Percentiles rank a stretch among this genome's conserved stretches.
Evolutionary conservation across 2,113 vertebrate genomes (phyloP).

Genomic region (Recurvirostra avosetta): DNA sequence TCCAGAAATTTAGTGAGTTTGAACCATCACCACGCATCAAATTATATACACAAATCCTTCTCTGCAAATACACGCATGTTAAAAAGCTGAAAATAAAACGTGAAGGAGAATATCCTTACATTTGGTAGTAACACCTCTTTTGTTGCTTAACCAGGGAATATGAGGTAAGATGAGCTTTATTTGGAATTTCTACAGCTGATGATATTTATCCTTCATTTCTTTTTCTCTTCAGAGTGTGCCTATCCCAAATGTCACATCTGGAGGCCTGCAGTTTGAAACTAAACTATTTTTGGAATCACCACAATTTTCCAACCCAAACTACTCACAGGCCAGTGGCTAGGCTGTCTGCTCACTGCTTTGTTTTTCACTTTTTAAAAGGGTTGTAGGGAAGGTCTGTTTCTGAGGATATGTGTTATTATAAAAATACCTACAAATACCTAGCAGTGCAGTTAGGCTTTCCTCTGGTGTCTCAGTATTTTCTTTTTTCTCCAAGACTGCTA

Average conservation of each 20-base stretch:
- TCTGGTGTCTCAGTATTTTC: constrained; percentile 38
- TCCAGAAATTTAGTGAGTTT: background rate
- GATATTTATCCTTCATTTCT: constrained; percentile 55
- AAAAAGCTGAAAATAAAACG: background rate
- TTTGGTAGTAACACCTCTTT: background rate
- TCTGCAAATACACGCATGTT: background rate
- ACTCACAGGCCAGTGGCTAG: constrained; percentile 50
- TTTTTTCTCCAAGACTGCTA: constrained; percentile 29
- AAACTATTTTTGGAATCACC: constrained; percentile 72
- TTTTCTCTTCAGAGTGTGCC: constrained; percentile 41
- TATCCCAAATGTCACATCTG: constrained; percentile 71
- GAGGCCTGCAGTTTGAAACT: constrained; percentile 65
- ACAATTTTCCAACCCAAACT: constrained; percentile 70
- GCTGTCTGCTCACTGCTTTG: constrained; percentile 55
- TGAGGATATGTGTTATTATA: constrained; percentile 41
- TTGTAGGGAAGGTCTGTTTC: constrained; percentile 14
- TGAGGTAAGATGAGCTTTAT: background rate
- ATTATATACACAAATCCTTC: background rate
- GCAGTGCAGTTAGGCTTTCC: constrained; percentile 9
- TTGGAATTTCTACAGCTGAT: constrained; percentile 40
- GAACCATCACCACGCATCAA: background rate
- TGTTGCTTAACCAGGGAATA: background rate
- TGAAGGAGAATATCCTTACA: background rate
- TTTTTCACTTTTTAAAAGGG: constrained; percentile 59
- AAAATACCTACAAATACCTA: constrained; percentile 49